Conservation (phyloP, 2,888 invertebrate species). For the Portevinia maculata region DNA sequence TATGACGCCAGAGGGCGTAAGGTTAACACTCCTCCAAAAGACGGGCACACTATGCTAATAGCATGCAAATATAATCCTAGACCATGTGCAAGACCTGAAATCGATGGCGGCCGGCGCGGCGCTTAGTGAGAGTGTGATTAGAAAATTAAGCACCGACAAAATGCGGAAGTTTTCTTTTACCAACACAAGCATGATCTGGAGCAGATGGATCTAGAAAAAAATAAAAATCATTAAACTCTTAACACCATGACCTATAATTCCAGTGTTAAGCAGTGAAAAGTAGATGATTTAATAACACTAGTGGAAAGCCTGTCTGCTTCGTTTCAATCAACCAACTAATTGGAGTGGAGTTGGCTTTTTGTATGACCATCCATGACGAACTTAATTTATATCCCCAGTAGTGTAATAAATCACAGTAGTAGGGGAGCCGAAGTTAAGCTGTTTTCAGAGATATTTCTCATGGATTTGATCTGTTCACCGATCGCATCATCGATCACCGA, state of each 20-base stretch:
- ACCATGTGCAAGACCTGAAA: slow-evolving; percentile 16
- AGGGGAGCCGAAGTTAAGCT: not conserved
- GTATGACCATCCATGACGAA: slow-evolving; percentile 10
- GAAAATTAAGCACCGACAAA: slow-evolving; percentile 43
- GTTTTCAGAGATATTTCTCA: slow-evolving; percentile 1
- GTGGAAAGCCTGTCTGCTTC: slow-evolving; percentile 15
- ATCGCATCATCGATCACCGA: slow-evolving; percentile 59
- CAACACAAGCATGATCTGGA: slow-evolving; percentile 38
- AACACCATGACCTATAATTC: slow-evolving; percentile 55
- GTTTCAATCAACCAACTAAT: slow-evolving; percentile 47
- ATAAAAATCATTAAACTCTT: slow-evolving; percentile 45
- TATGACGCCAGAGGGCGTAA: slow-evolving; percentile 70
- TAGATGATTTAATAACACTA: slow-evolving; percentile 8
- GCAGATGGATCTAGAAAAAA: slow-evolving; percentile 33
- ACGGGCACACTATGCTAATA: slow-evolving; percentile 13
- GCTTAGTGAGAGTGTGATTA: slow-evolving; percentile 67
- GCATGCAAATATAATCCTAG: slow-evolving; percentile 56
- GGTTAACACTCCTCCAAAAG: slow-evolving; percentile 65
- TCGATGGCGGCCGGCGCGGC: slow-evolving; percentile 31
- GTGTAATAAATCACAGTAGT: slow-evolving; percentile 27
- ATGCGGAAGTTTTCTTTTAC: slow-evolving; percentile 44
- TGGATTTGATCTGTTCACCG: slow-evolving; percentile 22
- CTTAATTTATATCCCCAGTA: slow-evolving; percentile 39
- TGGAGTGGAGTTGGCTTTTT: slow-evolving; percentile 27
- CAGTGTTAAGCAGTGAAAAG: no score